Evolutionary conservation across 2,888 invertebrate species (phyloP).

Genomic region (Electrophaes corylata): DNA sequence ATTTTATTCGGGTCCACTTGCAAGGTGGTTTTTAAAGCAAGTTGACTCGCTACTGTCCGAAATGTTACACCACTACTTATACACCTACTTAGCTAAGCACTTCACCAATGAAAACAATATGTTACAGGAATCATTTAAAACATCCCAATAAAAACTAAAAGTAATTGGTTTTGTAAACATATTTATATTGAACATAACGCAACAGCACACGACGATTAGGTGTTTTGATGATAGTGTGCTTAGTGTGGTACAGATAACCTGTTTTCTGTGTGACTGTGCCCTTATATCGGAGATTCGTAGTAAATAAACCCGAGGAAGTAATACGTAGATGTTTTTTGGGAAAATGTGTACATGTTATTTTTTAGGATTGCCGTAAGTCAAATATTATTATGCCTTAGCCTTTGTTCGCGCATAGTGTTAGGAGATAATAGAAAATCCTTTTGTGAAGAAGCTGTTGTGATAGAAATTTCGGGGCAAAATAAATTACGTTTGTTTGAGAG

Average conservation of each 20-base stretch:
- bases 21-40: too few species aligned
- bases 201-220: too few species aligned
- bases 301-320: slow-evolving; percentile 49
- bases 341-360: slow-evolving; percentile 37
- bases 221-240: not conserved
- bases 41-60: too few species aligned
- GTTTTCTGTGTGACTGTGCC: slow-evolving; percentile 7
- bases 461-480: slow-evolving; percentile 8
- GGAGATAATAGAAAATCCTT: slow-evolving; percentile 21
- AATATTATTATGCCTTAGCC: slow-evolving; percentile 23
- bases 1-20: too few species aligned
- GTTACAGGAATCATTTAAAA: too few species aligned
- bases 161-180: too few species aligned
- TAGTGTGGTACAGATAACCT: not conserved
- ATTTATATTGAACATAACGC: too few species aligned
- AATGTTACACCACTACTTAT: too few species aligned
- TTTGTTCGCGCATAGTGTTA: slow-evolving; percentile 23
- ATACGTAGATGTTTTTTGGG: slow-evolving; percentile 28
- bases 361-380: slow-evolving; percentile 28
- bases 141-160: too few species aligned
- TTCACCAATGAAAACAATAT: too few species aligned
- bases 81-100: too few species aligned
- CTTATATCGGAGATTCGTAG: slow-evolving; percentile 50
- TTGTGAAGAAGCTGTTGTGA: slow-evolving; percentile 14
- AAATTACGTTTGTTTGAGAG: slow-evolving; percentile 14